Evolutionary conservation across 1,140 invertebrate species (phyloP), one percentile per base, ranked within the genome.

Genomic region (Chironomus tepperi): DNA sequence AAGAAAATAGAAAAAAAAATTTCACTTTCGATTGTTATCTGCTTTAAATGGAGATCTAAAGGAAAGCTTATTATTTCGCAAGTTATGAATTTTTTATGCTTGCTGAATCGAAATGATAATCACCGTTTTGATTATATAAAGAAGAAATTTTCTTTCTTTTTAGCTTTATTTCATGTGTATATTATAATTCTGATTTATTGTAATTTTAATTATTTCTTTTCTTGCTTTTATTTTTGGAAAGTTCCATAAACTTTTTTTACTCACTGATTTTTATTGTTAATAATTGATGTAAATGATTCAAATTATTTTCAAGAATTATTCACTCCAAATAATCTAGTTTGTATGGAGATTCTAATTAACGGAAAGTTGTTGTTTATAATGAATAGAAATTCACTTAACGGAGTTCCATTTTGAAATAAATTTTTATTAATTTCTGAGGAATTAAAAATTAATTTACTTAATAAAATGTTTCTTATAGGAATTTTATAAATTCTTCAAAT

Each of bases 11-110:
- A 70, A 18, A 70, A 70, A 67, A 18, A 21, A 70, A 12, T 70
- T 70, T 70, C 65, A 70, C 65, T 70, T 70, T 70, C 65, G 65
- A 70, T 70, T 70, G 65, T 70, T 70, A 70, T 70, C 65, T 70
- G 65, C 65, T 70, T 19, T 70, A 70, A 70, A 70, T 70, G 65
- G 65, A 70, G 65, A 70, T 70, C 65, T 21, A 21, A 70, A 70
- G 47, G 65, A 70, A 70, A 70, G 65, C 65, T 70, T 70, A 70
- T 70, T 70, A 70, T 70, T 70, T 70, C 65, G 65, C 65, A 70
- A 57, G 47, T 57, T 57, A 57, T 57, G 47, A 57, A 57, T 57
- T 57, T 57, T 57, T 57, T 57, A 57, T 57, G 47, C 47, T 57
- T 57, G 47, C 47, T 57, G 47, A 57, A 57, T 57, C 47, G 47